Conservation (phyloP, 2,888 invertebrate species). For the Sabatieria punctata region DNA sequence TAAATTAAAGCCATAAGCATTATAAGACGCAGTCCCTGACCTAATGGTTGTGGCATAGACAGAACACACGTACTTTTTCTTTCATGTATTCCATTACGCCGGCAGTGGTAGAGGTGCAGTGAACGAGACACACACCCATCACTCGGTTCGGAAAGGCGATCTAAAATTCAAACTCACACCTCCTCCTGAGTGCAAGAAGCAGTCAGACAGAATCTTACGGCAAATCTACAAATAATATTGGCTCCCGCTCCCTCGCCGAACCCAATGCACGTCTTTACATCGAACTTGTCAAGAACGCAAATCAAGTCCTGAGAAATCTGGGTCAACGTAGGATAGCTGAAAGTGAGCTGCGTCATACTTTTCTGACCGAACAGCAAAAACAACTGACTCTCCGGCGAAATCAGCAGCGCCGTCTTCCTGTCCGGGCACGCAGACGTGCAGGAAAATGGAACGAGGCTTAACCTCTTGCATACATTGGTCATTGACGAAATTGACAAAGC, state of each 20-base stretch:
- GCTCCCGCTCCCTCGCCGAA: constrained; percentile 75
- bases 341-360: constrained; percentile 38
- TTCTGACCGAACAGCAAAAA: neutral
- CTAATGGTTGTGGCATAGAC: too few relatives aligned
- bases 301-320: constrained; percentile 61
- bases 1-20: constrained; percentile 29
- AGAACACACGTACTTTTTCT: constrained; percentile 50
- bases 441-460: constrained; percentile 63
- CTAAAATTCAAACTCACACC: constrained; percentile 26
- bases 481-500: constrained; percentile 62
- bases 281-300: constrained; percentile 60
- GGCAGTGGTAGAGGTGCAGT: constrained; percentile 68
- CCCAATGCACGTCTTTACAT: constrained; percentile 61
- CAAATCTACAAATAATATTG: constrained; percentile 65
- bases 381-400: constrained; percentile 53
- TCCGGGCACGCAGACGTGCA: constrained; percentile 67
- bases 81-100: constrained; percentile 69
- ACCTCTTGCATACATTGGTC: constrained; percentile 66
- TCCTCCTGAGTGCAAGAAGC: too few relatives aligned
- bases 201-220: too few relatives aligned
- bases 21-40: too few relatives aligned
- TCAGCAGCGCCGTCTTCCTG: constrained; percentile 65
- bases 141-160: constrained; percentile 58
- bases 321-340: constrained; percentile 62
- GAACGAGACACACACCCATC: constrained; percentile 62